Base-by-base conservation (phyloP, 2,113 vertebrate genomes). In the Chaetodon trifascialis region DNA sequence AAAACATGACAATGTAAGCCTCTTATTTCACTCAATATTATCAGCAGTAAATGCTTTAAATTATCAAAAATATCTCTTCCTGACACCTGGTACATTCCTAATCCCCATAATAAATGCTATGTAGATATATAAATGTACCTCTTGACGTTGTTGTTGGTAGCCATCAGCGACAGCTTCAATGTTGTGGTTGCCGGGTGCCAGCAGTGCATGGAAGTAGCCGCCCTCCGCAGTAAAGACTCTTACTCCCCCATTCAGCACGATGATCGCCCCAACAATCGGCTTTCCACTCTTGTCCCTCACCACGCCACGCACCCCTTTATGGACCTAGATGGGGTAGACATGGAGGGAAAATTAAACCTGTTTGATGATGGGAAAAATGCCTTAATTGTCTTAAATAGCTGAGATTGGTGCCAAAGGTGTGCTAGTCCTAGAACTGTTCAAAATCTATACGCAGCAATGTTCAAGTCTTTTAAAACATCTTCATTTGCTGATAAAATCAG, bases 231-330 rank as follows among this genome's bases (percentile, higher is more conserved):
- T 97, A 60, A 88, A 95, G 5, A 99, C 94, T 65, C 92, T 96
- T 76, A 97, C 90, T 10, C 96, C 95, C 58, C 96, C 96, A 14
- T 97, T 97, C 76, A 99, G 85, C 10, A 98, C 93, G 69, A 99
- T 96, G 77, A 95, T 89, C 2, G 97, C 97, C 62, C 97, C 98
- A 58, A 95, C 94, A 56, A 99, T 95, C 5, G 98, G 95, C 85
- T 97, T 98, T 69, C 98, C 97, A 51, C 91, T 97, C 88, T 95
- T 97, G 89, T 99, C 98, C 88, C 93, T 96, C 76, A 98, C 98
- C 70, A 97, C 88, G 0, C 98, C 98, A 60, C 96, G 96, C 72
- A 99, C 94, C 17, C 98, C 98, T 85, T 99, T 99, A 70, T 99
- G 97, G 73, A 97, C 97, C 98, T 99, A 90, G 66, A 88, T 90